Conservation (phyloP, 53 echinoderm and acorn worm genomes). For the Echinometra lucunter region DNA sequence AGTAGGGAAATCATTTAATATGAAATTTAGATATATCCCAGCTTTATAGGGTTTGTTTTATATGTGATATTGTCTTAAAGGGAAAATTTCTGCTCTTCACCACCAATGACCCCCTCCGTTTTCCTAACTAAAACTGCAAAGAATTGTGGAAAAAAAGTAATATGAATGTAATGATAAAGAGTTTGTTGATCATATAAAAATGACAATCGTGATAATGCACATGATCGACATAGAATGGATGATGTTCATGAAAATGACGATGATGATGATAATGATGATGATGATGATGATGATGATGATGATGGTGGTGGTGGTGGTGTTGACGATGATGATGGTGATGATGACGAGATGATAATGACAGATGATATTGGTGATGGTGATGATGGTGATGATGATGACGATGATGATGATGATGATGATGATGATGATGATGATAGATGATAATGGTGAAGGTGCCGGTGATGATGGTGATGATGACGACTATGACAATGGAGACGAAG, state of each 20-base stretch:
- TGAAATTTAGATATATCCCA: too few relatives aligned
- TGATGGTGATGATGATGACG: conserved; percentile 5
- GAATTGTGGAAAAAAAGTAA: neutral
- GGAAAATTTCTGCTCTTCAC: too few relatives aligned
- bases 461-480: neutral
- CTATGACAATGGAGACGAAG: neutral
- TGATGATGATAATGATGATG: conserved; percentile 15
- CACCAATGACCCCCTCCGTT: too few relatives aligned
- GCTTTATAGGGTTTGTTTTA: too few relatives aligned
- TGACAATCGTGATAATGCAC: neutral
- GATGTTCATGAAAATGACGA: conserved; percentile 21
- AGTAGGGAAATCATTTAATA: too few relatives aligned
- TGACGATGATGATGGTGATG: neutral
- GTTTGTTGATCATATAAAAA: neutral
- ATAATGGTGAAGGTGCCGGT: neutral
- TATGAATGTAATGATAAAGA: neutral
- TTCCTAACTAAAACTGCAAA: too few relatives aligned
- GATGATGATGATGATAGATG: neutral
- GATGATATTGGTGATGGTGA: conserved; percentile 5
- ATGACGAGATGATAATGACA: conserved; percentile 15
- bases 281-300: neutral
- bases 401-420: neutral
- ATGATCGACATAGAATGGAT: neutral
- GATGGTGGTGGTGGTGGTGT: neutral
- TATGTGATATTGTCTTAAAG: too few relatives aligned